These are phyloP conservation scores for Mystacornis crossleyi DNA, from an alignment of 2,113 vertebrate genomes.

Conservation along the genomic window DNA sequence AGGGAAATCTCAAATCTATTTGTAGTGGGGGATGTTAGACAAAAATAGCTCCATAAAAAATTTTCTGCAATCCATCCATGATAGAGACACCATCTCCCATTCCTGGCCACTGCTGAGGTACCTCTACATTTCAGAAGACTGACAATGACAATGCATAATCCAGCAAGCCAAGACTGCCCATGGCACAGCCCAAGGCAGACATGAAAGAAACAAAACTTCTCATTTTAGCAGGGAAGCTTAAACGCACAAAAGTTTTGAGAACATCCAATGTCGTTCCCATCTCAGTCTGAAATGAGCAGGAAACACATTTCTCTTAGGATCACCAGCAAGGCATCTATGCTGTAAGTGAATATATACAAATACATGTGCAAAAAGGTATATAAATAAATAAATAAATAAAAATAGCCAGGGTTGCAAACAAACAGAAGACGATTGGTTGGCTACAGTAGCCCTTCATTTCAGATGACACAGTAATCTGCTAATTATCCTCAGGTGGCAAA, in stretches of 20 bases:
- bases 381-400: background rate
- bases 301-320: background rate
- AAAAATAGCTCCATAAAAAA: no score
- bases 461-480: background rate
- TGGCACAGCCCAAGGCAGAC: accelerated
- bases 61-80: background rate
- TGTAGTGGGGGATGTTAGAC: no score
- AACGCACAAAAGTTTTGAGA: background rate
- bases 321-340: background rate
- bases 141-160: background rate
- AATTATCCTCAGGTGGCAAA: background rate
- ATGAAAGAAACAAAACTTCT: background rate
- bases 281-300: background rate
- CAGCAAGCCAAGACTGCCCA: background rate
- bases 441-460: background rate
- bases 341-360: background rate
- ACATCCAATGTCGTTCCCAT: background rate
- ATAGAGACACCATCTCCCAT: background rate
- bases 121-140: background rate
- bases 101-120: background rate
- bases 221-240: background rate
- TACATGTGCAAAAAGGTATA: accelerated
- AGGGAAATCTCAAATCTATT: background rate
- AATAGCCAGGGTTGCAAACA: background rate
- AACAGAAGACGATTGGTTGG: background rate